A percentile compares a stretch with the other conserved stretches of the same genome.
Evolutionary conservation across 2,888 invertebrate species (phyloP).

Genomic region (Frankliniella intonsa): DNA sequence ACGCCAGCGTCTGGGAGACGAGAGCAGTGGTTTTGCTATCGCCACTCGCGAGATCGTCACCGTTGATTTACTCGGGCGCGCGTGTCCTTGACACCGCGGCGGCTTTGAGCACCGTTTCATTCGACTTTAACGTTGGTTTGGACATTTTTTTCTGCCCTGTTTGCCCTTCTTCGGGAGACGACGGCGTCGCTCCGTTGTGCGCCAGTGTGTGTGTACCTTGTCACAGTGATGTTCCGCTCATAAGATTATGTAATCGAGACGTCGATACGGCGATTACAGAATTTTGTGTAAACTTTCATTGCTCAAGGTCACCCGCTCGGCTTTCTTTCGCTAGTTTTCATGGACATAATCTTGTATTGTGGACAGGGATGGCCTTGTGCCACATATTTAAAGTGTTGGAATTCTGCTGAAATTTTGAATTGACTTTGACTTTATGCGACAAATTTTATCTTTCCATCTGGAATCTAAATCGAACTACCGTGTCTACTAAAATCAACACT

Average conservation of each 20-base stretch:
- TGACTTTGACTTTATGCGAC: not conserved
- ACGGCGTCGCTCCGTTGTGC: too few relatives aligned
- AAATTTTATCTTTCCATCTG: not conserved
- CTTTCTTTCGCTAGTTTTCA: too few relatives aligned
- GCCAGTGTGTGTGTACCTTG: too few relatives aligned
- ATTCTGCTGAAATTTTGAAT: not conserved
- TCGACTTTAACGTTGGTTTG: too few relatives aligned
- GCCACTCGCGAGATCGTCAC: not conserved
- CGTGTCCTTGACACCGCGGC: too few relatives aligned
- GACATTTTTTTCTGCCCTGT: too few relatives aligned
- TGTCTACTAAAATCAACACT: not conserved
- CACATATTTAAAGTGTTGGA: not conserved
- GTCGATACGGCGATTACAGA: not conserved
- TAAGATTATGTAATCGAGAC: not conserved
- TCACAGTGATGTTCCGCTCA: too few relatives aligned
- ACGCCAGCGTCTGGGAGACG: not conserved
- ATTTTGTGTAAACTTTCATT: not conserved
- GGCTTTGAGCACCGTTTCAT: too few relatives aligned
- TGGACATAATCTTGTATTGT: not conserved
- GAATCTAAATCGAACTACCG: too few relatives aligned
- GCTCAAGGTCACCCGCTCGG: not conserved
- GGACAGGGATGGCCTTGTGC: not conserved
- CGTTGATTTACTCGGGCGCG: not conserved
- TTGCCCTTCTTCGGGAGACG: too few relatives aligned
- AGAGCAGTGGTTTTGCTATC: not conserved